phyloP scores from a whole-genome alignment of 2,797 vertebrate species.

The Selene dorsalis region DNA sequence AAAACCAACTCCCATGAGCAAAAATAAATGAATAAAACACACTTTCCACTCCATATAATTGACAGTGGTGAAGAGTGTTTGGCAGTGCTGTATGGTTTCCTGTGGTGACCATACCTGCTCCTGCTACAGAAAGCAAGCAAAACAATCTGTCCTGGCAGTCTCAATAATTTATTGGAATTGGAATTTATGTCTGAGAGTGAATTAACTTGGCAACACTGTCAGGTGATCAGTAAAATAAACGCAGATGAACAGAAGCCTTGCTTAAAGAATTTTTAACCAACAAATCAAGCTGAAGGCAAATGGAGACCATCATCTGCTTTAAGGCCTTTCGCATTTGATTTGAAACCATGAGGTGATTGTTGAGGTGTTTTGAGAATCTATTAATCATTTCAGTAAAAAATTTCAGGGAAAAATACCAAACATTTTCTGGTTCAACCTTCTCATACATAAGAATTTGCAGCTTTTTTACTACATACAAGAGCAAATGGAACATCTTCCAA shows the following conservation, averaged over 20 bases:
- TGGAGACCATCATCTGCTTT: not conserved
- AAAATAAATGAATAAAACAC: not conserved
- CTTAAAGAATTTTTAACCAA: too few relatives aligned
- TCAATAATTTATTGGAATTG: not conserved
- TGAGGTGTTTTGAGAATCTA: not conserved
- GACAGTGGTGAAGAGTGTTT: not conserved
- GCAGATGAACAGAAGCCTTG: not conserved
- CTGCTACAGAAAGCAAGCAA: not conserved
- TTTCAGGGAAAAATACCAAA: too few relatives aligned
- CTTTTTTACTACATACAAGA: too few relatives aligned
- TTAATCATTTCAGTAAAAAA: not conserved
- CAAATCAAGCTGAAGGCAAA: not conserved
- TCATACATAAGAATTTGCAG: too few relatives aligned
- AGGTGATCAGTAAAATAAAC: not conserved
- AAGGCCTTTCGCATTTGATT: too few relatives aligned
- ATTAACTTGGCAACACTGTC: not conserved
- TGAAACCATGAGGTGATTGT: too few relatives aligned
- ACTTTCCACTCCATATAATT: conserved; percentile 2
- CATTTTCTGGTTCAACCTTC: too few relatives aligned
- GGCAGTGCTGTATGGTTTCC: not conserved
- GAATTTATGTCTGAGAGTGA: not conserved
- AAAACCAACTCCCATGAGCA: not conserved
- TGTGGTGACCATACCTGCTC: not conserved
- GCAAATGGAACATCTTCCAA: too few relatives aligned
- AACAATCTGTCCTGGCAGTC: not conserved